These are phyloP conservation scores for Drosophila atroscutellata DNA, from an alignment of 2,888 invertebrate genomes.

Conservation along the genomic window DNA sequence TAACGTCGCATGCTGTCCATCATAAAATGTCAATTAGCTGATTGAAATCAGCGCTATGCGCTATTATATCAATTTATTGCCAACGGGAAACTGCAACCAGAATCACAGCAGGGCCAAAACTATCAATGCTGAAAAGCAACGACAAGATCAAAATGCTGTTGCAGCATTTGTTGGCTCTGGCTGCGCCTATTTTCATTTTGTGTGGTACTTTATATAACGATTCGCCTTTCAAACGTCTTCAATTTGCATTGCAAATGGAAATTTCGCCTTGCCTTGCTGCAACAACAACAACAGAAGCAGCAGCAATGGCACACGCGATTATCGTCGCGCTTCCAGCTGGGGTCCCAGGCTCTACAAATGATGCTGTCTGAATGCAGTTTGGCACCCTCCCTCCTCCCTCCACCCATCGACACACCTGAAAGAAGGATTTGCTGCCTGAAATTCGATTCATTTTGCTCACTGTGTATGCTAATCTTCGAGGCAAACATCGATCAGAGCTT, in stretches of 20 bases:
- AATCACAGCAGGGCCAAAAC: slow-evolving; percentile 11
- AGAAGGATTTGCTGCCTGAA: slow-evolving; percentile 10
- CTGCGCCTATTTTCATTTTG: slow-evolving; percentile 62
- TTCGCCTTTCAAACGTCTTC: slow-evolving; percentile 54
- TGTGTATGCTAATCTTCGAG: slow-evolving; percentile 78
- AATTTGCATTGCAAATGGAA: slow-evolving; percentile 67
- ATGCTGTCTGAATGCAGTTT: slow-evolving; percentile 42
- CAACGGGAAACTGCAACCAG: slow-evolving; percentile 55
- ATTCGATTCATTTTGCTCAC: slow-evolving; percentile 17
- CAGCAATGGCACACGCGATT: slow-evolving; percentile 61
- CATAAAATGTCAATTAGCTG: slow-evolving; percentile 79
- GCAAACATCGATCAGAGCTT: slow-evolving; percentile 73
- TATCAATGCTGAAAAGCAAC: slow-evolving; percentile 40
- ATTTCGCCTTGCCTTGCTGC: slow-evolving; percentile 38
- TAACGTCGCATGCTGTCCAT: slow-evolving; percentile 55
- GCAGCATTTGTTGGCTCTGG: slow-evolving; percentile 17
- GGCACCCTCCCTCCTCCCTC: not conserved
- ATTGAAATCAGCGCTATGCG: slow-evolving; percentile 66
- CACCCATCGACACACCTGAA: not conserved
- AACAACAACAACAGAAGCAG: slow-evolving; percentile 22
- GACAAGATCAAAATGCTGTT: slow-evolving; percentile 64
- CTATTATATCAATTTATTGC: slow-evolving; percentile 73
- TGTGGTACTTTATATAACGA: slow-evolving; percentile 74
- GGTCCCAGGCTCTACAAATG: slow-evolving; percentile 38
- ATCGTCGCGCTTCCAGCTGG: slow-evolving; percentile 21